Conservation (phyloP, 2,888 invertebrate genomes). For the Operophtera brumata region DNA sequence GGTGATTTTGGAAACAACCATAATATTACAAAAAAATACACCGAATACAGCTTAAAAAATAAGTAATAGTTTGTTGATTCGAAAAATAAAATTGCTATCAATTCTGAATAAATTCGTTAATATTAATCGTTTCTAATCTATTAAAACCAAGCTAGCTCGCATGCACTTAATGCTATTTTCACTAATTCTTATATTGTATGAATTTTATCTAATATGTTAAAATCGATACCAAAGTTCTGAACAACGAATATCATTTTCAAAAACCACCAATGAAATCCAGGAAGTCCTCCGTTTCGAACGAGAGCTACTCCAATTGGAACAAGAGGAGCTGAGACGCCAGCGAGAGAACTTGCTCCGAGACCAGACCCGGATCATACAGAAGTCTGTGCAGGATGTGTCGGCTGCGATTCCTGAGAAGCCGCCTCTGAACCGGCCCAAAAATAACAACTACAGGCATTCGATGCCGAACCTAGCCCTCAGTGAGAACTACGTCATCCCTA, state of each 20-base stretch:
- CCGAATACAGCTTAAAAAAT: not conserved
- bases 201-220: no score
- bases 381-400: slow-evolving; percentile 84
- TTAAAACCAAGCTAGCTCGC: not conserved
- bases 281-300: slow-evolving; percentile 89
- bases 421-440: slow-evolving; percentile 48
- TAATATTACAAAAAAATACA: not conserved
- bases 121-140: slow-evolving; percentile 5
- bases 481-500: slow-evolving; percentile 53
- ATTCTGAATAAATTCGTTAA: not conserved
- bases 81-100: not conserved
- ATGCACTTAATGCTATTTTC: no score
- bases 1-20: not conserved
- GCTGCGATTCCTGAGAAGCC: slow-evolving; percentile 61
- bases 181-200: no score
- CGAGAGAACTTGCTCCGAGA: slow-evolving; percentile 86
- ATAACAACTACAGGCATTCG: slow-evolving; percentile 67
- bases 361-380: slow-evolving; percentile 80
- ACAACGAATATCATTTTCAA: not conserved
- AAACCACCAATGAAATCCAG: slow-evolving; percentile 46
- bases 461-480: slow-evolving; percentile 74
- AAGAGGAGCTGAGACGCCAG: slow-evolving; percentile 88
- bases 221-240: no score
- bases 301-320: slow-evolving; percentile 87
- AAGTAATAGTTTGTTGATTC: not conserved